A percentile compares a stretch with the other conserved stretches of the same genome.
phyloP scores from a whole-genome alignment of 2,113 vertebrate species.

The Gymnogyps californianus region DNA sequence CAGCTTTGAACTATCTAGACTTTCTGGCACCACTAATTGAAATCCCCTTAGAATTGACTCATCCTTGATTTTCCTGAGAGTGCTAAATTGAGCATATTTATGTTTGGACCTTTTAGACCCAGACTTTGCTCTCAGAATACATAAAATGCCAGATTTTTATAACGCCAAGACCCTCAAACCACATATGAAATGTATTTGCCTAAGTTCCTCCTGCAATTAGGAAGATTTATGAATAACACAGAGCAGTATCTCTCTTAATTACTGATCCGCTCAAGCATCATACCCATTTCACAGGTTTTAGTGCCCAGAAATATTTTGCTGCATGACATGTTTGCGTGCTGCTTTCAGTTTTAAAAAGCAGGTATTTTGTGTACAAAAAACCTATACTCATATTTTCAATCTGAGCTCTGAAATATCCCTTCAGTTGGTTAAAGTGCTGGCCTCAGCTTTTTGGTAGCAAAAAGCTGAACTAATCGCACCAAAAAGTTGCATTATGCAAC shows the following conservation, averaged over 20 bases:
- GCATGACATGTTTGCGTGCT: not conserved
- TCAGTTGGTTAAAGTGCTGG: not conserved
- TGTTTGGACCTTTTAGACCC: not conserved
- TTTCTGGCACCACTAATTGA: not conserved
- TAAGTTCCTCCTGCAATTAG: not conserved
- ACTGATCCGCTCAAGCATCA: not conserved
- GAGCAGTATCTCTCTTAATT: not conserved
- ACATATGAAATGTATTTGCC: not conserved
- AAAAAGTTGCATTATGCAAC: not conserved
- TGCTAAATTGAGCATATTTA: not conserved
- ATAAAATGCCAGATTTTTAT: not conserved
- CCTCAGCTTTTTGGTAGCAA: not conserved
- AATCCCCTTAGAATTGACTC: not conserved
- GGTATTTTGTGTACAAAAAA: not conserved
- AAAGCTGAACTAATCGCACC: not conserved
- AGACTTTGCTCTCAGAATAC: not conserved
- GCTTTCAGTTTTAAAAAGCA: not conserved
- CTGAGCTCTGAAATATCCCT: not conserved
- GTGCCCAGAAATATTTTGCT: not conserved
- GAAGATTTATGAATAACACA: not conserved
- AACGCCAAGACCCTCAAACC: not conserved
- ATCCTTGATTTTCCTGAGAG: not conserved
- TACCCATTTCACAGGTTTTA: not conserved
- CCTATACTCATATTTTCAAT: not conserved
- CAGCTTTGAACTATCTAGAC: not conserved